Evolutionary conservation across 2,113 vertebrate genomes (phyloP), one percentile per base, ranked within the genome.

Genomic region (Dasyprocta punctata): DNA sequence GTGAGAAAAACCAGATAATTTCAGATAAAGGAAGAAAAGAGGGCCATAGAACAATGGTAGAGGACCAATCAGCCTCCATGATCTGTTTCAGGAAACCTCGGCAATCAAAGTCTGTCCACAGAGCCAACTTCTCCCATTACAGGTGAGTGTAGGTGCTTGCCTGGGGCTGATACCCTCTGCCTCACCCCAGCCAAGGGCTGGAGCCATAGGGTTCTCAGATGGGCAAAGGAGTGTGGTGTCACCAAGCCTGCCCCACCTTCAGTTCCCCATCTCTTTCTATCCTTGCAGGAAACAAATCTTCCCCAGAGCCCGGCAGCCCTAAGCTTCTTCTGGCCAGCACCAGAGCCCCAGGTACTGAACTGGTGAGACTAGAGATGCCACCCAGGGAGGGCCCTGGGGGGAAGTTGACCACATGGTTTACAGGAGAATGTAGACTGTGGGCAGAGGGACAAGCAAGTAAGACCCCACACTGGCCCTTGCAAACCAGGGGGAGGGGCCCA

Each of bases 71-170:
- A 94, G 38, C 82, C 30, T 92, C 52, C 28, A 58, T 61, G 75
- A 36, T 95, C 54, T 97, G 69, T 97, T 97, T 92, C 87, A 97
- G 97, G 90, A 86, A 2, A 3, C 4, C 49, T 95, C 52, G 36
- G 56, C 47, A 69, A 28, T 81, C 17, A 30, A 69, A 93, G 17
- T 65, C 47, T 86, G 85, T 91, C 9, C 82, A 41, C 24, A 92
- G 41, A 85, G 85, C 3, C 87, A 90, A 13, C 44, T 88, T 89
- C 61, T 73, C 7, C 54, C 44, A 78, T 33, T 30, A 61, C 69
- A 86, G 82, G 93, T 95, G 36, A 94, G 82, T 95, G 67, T 73
- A 11, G 38, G 22, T 54, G 47, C 7, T 13, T 80, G 61, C 33
- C 0, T 0, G 41, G 26, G 4, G 61, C n/a, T 17, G 8, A 13